Evolutionary conservation across 2,888 invertebrate species (phyloP).

Genomic region (Bellardia bayeri): DNA sequence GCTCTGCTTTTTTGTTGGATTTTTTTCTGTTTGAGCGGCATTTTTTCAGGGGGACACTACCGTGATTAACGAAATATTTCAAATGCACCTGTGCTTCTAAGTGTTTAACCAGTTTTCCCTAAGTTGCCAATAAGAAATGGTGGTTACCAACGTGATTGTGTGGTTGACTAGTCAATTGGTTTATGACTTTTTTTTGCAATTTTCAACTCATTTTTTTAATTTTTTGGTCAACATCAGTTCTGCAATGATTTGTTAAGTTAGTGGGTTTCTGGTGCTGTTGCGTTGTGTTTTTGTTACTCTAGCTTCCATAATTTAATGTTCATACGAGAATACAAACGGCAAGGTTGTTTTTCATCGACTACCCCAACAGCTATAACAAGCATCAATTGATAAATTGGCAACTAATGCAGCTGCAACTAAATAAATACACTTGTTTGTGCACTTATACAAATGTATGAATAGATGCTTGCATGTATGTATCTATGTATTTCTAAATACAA

Average conservation of each 20-base stretch:
- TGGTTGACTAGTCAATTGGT: conserved; percentile 60
- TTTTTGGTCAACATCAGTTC: conserved; percentile 55
- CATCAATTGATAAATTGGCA: conserved; percentile 74
- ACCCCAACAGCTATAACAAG: conserved; percentile 69
- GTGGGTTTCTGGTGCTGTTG: conserved; percentile 68
- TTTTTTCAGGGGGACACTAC: conserved; percentile 67
- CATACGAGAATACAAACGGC: conserved; percentile 57
- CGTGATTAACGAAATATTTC: conserved; percentile 54
- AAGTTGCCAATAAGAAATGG: conserved; percentile 55
- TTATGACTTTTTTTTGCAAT: conserved; percentile 39
- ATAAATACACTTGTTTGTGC: conserved; percentile 55
- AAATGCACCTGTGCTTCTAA: conserved; percentile 73
- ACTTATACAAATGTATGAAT: conserved; percentile 2
- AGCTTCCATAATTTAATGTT: conserved; percentile 68
- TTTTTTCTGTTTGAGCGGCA: conserved; percentile 39
- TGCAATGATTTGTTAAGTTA: conserved; percentile 71
- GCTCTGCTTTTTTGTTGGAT: conserved; percentile 51
- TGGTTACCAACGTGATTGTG: conserved; percentile 42
- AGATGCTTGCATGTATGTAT: conserved; percentile 11
- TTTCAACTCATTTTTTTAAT: conserved; percentile 29
- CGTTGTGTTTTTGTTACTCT: conserved; percentile 26
- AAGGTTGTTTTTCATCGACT: conserved; percentile 69
- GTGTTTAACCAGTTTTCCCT: conserved; percentile 71
- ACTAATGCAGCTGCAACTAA: conserved; percentile 74
- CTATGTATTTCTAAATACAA: conserved; percentile 28